Evolutionary conservation across 2,888 invertebrate species (phyloP).

Genomic region (Pegoplata infirma): DNA sequence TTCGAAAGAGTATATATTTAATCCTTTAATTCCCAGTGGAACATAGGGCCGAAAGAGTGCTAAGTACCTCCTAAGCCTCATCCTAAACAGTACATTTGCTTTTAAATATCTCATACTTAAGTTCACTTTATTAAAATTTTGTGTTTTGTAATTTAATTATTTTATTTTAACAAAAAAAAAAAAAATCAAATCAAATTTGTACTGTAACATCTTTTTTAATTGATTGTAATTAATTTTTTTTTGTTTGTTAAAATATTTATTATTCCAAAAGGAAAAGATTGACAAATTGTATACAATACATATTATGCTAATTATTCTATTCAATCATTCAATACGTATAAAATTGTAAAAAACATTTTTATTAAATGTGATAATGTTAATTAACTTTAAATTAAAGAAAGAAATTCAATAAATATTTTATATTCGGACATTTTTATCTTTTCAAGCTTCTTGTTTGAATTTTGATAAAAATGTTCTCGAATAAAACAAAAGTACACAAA

Average conservation of each 20-base stretch:
- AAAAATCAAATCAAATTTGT: conserved; percentile 21
- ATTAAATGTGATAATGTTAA: background rate
- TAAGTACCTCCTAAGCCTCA: too few relatives aligned
- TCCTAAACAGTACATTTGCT: too few relatives aligned
- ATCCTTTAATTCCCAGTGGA: too few relatives aligned
- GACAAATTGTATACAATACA: conserved; percentile 7
- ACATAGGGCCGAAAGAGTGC: too few relatives aligned
- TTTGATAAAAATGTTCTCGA: conserved; percentile 51
- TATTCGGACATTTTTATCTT: conserved; percentile 45
- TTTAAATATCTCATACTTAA: too few relatives aligned
- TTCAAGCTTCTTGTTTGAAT: conserved; percentile 28
- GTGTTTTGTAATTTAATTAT: background rate
- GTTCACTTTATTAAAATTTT: conserved; percentile 5
- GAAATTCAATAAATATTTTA: conserved; percentile 47
- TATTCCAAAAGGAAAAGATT: background rate
- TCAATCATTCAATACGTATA: background rate
- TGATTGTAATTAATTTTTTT: background rate
- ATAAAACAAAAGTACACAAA: conserved; percentile 52
- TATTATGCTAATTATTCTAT: background rate
- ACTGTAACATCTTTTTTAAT: conserved; percentile 21
- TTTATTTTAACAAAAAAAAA: conserved; percentile 7
- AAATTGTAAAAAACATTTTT: conserved; percentile 14
- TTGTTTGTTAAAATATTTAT: background rate
- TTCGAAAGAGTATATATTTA: too few relatives aligned
- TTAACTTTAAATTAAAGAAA: conserved; percentile 28